A percentile compares a stretch with the other conserved stretches of the same genome.
Evolutionary conservation across 2,797 vertebrate genomes (phyloP).

Genomic region (Pipistrellus nathusii): DNA sequence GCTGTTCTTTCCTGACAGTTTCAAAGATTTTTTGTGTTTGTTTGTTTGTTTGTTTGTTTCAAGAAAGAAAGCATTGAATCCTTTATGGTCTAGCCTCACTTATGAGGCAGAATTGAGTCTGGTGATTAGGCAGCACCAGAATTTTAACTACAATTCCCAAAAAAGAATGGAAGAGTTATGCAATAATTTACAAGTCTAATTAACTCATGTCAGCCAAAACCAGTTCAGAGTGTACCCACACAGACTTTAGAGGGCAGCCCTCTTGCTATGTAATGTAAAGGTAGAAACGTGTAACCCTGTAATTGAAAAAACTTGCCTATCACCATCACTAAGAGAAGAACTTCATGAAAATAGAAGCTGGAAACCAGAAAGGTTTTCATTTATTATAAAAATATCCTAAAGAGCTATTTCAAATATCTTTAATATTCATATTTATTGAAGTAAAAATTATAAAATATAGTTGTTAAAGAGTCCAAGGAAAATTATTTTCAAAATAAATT

Average conservation of each 20-base stretch:
- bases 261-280: constrained; percentile 34
- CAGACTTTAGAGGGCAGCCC: not conserved
- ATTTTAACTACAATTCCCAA: constrained; percentile 67
- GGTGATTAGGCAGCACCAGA: constrained; percentile 65
- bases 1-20: constrained; percentile 82
- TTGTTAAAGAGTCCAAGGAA: not conserved
- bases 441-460: constrained; percentile 25
- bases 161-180: constrained; percentile 46
- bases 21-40: constrained; percentile 61
- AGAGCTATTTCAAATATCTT: not conserved
- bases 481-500: constrained; percentile 42
- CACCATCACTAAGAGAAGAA: not conserved
- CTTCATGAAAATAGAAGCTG: constrained; percentile 7
- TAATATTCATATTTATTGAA: not conserved
- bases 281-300: constrained; percentile 54
- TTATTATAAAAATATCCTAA: constrained; percentile 22
- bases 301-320: not conserved
- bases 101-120: constrained; percentile 67
- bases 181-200: constrained; percentile 77
- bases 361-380: constrained; percentile 5
- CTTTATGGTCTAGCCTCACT: constrained; percentile 70
- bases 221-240: constrained; percentile 67
- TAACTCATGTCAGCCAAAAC: constrained; percentile 69
- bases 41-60: constrained; percentile 75
- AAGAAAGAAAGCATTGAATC: constrained; percentile 78